phyloP scores from a whole-genome alignment of 1,140 invertebrate genomes.

The Heliconius congener region DNA sequence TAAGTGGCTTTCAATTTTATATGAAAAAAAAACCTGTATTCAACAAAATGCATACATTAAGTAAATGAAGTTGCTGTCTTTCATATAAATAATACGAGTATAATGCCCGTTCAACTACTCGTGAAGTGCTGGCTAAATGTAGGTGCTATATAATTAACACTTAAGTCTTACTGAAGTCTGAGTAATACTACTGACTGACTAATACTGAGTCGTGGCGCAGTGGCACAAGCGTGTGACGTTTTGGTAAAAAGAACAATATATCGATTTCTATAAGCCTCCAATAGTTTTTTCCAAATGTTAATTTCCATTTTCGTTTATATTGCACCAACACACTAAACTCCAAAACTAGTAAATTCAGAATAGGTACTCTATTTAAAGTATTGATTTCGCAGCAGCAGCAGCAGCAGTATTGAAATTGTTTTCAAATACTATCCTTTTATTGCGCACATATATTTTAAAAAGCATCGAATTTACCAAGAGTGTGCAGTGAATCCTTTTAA shows the following conservation, averaged over 20 bases:
- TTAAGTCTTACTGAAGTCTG: neutral
- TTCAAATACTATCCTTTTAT: slow-evolving; percentile 27
- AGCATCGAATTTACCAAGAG: slow-evolving; percentile 23
- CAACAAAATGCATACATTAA: slow-evolving; percentile 32
- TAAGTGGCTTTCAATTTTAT: slow-evolving; percentile 28
- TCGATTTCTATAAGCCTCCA: neutral
- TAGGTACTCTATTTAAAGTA: slow-evolving; percentile 5
- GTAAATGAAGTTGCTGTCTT: slow-evolving; percentile 35
- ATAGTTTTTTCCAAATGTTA: neutral
- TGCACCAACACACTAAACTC: neutral
- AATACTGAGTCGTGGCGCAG: too few relatives aligned
- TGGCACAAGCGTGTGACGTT: too few relatives aligned
- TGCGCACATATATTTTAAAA: slow-evolving; percentile 31
- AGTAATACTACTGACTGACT: neutral
- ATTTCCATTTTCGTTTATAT: neutral
- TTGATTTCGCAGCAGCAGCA: slow-evolving; percentile 5
- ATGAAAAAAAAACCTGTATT: slow-evolving; percentile 27
- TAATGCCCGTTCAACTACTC: slow-evolving; percentile 22
- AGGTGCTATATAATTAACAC: slow-evolving; percentile 4
- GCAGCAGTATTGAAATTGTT: slow-evolving; percentile 27
- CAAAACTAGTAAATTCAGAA: neutral
- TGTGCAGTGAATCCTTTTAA: slow-evolving; percentile 36
- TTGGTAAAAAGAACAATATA: too few relatives aligned
- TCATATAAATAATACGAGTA: slow-evolving; percentile 22
- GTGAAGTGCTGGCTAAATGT: slow-evolving; percentile 16